phyloP scores from a whole-genome alignment of 2,797 vertebrate genomes.

The Phrynocephalus guinanensis region DNA sequence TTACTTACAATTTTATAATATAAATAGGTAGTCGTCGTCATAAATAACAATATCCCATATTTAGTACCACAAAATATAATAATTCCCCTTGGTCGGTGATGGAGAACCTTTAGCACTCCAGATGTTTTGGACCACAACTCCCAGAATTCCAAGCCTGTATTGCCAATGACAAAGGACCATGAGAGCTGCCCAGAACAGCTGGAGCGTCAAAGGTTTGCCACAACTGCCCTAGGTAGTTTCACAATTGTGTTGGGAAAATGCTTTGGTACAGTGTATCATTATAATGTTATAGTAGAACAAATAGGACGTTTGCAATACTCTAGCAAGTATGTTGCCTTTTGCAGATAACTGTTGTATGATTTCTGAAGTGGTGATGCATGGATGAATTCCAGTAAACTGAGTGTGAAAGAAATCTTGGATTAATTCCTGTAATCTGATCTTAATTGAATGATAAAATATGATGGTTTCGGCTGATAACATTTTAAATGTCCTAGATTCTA shows the following conservation, averaged over 20 bases:
- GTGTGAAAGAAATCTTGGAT: background rate
- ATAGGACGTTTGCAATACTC: too few relatives aligned
- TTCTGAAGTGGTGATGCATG: background rate
- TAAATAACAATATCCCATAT: background rate
- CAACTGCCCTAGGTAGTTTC: background rate
- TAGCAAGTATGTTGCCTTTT: background rate
- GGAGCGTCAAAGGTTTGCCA: too few relatives aligned
- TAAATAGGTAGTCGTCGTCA: rapidly evolving
- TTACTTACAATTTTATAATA: background rate
- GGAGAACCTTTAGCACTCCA: too few relatives aligned
- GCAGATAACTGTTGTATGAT: background rate
- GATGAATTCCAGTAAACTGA: background rate
- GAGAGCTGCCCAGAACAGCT: too few relatives aligned
- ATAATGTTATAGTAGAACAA: background rate
- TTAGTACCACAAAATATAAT: too few relatives aligned
- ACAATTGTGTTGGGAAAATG: background rate
- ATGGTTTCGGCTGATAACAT: too few relatives aligned
- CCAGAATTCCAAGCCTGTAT: too few relatives aligned
- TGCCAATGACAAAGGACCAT: too few relatives aligned
- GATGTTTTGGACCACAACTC: too few relatives aligned
- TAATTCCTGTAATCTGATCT: background rate
- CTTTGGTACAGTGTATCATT: background rate
- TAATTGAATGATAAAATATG: background rate
- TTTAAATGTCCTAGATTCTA: background rate
- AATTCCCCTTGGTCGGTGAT: too few relatives aligned